phyloP scores from a whole-genome alignment of 2,113 vertebrate species.

The Carlito syrichta region DNA sequence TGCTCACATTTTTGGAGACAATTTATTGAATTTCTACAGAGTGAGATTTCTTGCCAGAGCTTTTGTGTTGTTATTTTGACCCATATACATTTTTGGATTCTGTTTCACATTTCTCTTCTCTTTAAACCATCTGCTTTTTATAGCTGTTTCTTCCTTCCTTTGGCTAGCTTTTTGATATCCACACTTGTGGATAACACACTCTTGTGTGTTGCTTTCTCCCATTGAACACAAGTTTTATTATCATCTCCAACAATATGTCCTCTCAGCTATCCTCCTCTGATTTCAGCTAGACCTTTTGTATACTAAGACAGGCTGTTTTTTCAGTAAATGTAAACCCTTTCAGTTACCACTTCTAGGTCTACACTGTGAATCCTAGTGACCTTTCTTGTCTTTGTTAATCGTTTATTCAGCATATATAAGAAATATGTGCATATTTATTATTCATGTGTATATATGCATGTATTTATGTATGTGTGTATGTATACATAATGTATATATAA shows the following conservation, averaged over 20 bases:
- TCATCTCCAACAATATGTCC: neutral
- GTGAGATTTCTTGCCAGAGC: constrained; percentile 45
- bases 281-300: neutral
- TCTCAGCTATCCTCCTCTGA: constrained; percentile 3
- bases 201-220: neutral
- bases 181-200: too few species aligned
- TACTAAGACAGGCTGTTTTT: neutral
- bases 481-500: neutral
- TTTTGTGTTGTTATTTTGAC: constrained; percentile 48
- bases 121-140: constrained; percentile 66
- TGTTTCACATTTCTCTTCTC: constrained; percentile 58
- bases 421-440: too few species aligned
- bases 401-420: too few species aligned
- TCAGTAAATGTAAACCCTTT: neutral
- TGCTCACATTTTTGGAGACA: neutral
- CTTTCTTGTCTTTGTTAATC: neutral
- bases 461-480: neutral
- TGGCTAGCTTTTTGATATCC: constrained; percentile 62
- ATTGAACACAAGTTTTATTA: neutral
- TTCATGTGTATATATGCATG: neutral
- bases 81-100: neutral
- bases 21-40: constrained; percentile 30
- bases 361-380: neutral
- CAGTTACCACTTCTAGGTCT: neutral
- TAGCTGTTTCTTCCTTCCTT: constrained; percentile 74